Conservation (phyloP, 2,888 invertebrate genomes). For the Papilio demoleus region DNA sequence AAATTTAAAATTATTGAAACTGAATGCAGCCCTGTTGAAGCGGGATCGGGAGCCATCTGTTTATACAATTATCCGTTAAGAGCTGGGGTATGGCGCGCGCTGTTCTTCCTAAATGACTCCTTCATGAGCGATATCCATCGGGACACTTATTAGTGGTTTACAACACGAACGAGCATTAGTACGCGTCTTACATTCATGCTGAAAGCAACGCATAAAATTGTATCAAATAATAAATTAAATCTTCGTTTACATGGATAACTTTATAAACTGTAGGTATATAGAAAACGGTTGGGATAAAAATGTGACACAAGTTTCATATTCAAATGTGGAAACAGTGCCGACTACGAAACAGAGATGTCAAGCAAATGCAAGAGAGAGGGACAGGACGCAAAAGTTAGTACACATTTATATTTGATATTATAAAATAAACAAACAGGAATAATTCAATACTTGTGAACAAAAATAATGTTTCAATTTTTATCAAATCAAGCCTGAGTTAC, state of each 20-base stretch:
- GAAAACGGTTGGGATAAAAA: conserved; percentile 70
- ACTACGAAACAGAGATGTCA: conserved; percentile 87
- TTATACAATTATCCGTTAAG: conserved; percentile 82
- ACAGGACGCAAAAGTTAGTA: conserved; percentile 91
- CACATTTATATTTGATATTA: conserved; percentile 40
- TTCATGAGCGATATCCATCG: conserved; percentile 75
- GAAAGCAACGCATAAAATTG: conserved; percentile 39
- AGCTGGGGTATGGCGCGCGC: conserved; percentile 78
- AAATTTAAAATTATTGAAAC: conserved; percentile 4
- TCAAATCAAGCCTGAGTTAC: too few relatives aligned
- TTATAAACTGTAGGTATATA: conserved; percentile 63
- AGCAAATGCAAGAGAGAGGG: conserved; percentile 92
- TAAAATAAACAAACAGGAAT: neutral
- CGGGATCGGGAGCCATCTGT: conserved; percentile 77
- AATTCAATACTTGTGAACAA: too few relatives aligned
- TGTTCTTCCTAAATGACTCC: conserved; percentile 82
- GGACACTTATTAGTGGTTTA: conserved; percentile 71
- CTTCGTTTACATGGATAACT: conserved; percentile 65
- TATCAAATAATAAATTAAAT: conserved; percentile 37
- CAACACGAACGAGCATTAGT: conserved; percentile 67
- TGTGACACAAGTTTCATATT: conserved; percentile 58
- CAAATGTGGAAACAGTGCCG: conserved; percentile 60
- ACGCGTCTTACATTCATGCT: conserved; percentile 57
- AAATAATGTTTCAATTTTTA: too few relatives aligned
- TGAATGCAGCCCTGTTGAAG: conserved; percentile 60